A percentile compares a stretch with the other conserved stretches of the same genome.
These are phyloP conservation scores for Paguma larvata DNA, from an alignment of 2,797 vertebrate species.

Conservation along the genomic window DNA sequence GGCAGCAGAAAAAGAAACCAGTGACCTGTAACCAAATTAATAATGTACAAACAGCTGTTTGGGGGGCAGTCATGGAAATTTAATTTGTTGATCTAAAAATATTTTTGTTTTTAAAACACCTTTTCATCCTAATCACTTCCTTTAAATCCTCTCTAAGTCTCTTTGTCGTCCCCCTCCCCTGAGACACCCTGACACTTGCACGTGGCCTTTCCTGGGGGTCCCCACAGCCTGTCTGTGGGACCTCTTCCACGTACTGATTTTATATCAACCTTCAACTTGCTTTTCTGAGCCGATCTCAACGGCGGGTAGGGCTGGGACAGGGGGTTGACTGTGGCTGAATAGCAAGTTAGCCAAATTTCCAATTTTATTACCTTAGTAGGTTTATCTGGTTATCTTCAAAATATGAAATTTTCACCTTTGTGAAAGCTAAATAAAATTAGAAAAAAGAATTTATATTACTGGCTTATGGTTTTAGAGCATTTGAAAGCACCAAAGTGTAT, in stretches of 20 bases:
- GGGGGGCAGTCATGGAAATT: conserved; percentile 69
- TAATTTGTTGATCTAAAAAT: conserved; percentile 82
- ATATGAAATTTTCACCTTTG: background rate
- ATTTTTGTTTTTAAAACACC: conserved; percentile 84
- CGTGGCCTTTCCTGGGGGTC: conserved; percentile 80
- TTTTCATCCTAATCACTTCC: conserved; percentile 74
- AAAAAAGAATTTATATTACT: background rate
- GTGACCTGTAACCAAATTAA: background rate
- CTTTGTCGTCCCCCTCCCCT: conserved; percentile 79
- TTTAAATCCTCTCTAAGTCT: conserved; percentile 77
- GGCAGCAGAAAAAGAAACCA: background rate
- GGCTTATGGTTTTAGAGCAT: background rate
- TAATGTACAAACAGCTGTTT: conserved; percentile 41
- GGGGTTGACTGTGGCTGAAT: background rate
- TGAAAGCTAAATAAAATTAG: conserved; percentile 16
- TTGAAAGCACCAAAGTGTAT: conserved; percentile 4
- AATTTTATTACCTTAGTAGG: conserved; percentile 65
- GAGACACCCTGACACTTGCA: conserved; percentile 81
- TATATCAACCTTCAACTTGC: conserved; percentile 66
- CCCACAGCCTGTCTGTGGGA: conserved; percentile 63
- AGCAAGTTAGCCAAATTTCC: conserved; percentile 64
- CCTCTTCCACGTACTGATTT: conserved; percentile 78
- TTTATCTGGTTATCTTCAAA: background rate
- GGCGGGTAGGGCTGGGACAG: conserved; percentile 60
- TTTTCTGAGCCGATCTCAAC: conserved; percentile 60